Percentiles rank a stretch among this genome's conserved stretches.
Evolutionary conservation across 1,140 invertebrate genomes (phyloP).

Genomic region (Magallana angulata): DNA sequence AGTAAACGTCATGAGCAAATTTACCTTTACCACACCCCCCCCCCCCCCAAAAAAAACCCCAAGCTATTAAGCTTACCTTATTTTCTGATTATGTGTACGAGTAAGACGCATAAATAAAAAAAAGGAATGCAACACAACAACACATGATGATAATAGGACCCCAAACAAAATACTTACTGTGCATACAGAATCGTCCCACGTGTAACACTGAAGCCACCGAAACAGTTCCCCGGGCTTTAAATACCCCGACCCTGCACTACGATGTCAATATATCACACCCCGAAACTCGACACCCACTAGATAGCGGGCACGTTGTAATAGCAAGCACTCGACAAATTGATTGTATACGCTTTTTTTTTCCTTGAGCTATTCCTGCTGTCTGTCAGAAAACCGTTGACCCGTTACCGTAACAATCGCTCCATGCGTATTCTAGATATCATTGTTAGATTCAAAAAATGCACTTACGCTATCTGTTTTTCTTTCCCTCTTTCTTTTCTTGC

Average conservation of each 20-base stretch:
- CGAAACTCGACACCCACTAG: not conserved
- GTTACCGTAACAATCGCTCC: not conserved
- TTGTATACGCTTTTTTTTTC: not conserved
- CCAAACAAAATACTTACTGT: not conserved
- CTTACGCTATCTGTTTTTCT: not conserved
- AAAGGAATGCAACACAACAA: not conserved
- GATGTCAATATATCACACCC: constrained; percentile 5
- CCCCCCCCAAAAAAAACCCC: too few relatives aligned
- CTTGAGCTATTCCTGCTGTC: not conserved
- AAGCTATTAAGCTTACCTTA: too few relatives aligned
- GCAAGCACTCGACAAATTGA: constrained; percentile 5
- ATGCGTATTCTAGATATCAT: not conserved
- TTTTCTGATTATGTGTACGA: too few relatives aligned
- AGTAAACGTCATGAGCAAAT: too few relatives aligned
- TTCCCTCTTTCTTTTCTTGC: too few relatives aligned
- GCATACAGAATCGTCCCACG: not conserved
- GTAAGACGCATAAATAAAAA: too few relatives aligned
- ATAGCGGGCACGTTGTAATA: not conserved
- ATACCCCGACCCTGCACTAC: not conserved
- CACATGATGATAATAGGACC: not conserved
- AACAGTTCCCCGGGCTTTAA: not conserved
- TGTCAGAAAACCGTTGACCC: constrained; percentile 16
- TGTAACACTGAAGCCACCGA: not conserved
- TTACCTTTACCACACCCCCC: too few relatives aligned
- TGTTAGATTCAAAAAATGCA: constrained; percentile 3